Conservation (phyloP, 2,113 vertebrate genomes). For the Lasiurus borealis region DNA sequence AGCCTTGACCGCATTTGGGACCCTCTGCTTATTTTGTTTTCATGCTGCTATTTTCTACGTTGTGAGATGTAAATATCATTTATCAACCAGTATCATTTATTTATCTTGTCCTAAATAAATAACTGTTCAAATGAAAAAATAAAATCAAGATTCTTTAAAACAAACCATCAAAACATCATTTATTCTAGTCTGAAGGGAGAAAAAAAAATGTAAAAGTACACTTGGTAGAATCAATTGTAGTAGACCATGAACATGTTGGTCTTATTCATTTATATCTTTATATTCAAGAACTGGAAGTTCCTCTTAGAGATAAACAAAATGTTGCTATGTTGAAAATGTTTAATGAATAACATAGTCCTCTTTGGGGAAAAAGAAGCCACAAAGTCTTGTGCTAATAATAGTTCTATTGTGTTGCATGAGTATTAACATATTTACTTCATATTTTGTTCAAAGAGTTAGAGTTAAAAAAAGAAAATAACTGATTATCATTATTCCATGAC, state of each 20-base stretch:
- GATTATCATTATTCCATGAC: background rate
- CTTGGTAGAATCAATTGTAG: constrained; percentile 16
- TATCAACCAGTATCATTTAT: constrained; percentile 53
- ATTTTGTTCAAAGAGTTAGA: constrained; percentile 61
- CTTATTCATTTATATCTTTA: constrained; percentile 49
- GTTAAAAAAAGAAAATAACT: background rate
- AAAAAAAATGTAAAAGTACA: constrained; percentile 47
- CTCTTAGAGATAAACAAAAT: constrained; percentile 38
- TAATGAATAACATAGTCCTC: constrained; percentile 19
- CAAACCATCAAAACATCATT: constrained; percentile 45
- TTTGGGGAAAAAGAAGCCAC: background rate
- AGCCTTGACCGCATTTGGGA: background rate
- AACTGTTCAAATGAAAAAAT: constrained; percentile 49
- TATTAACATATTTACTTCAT: constrained; percentile 56
- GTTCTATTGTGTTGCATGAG: background rate
- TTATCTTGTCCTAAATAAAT: constrained; percentile 58
- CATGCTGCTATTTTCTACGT: background rate
- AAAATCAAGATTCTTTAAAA: constrained; percentile 69
- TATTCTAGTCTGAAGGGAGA: background rate
- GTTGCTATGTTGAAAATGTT: constrained; percentile 51
- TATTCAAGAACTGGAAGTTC: constrained; percentile 35
- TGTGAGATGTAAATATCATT: constrained; percentile 34
- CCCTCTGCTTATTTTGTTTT: constrained; percentile 45
- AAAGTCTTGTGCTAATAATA: constrained; percentile 17
- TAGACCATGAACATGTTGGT: constrained; percentile 46